Evolutionary conservation across 1,140 invertebrate species (phyloP), one percentile per base, ranked within the genome.

Genomic region (Diorhabda carinulata): DNA sequence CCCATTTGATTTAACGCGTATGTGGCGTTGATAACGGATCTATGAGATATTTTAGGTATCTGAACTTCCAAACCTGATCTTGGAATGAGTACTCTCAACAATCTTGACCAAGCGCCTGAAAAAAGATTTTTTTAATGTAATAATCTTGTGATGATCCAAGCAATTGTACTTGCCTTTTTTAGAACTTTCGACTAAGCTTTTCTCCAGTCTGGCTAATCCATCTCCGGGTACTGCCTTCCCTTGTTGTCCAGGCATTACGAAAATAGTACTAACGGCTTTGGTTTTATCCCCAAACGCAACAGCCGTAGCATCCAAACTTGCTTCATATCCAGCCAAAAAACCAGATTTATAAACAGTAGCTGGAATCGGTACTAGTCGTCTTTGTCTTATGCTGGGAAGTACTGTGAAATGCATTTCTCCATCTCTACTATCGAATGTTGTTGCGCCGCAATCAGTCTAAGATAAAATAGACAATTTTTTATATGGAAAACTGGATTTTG

Each of bases 391-490:
- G 0, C 89, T 89, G 0, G 91, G 91, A 25, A 90, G 87, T 0
- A 93, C 91, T 4, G 92, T 90, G 75, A 94, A 94, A 78, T 93
- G 92, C 83, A 94, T 87, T 80, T 93, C 92, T 2, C 91, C 92
- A 73, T 94, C 91, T 61, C 91, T 81, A 4, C 91, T 89, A 52
- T 88, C 85, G 5, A 87, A 88, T 2, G 90, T 91, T 4, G 88
- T 88, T 52, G 82, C 81, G 0, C 84, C 83, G 79, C 92, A 94
- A 70, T 93, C 91, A 3, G 91, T 93, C 87, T 91, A 84, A 25
- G 25, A 25, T 25, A 25, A 25, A 25, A 25, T 25, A 25, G 25
- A 25, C 25, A 25, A 25, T 25, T 25, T 25, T 25, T 25, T 25
- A 25, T 25, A 25, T 25, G 25, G 25, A 25, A 25, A 25, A 25